phyloP scores from a whole-genome alignment of 2,888 invertebrate genomes.

The Oxycera nigricornis region DNA sequence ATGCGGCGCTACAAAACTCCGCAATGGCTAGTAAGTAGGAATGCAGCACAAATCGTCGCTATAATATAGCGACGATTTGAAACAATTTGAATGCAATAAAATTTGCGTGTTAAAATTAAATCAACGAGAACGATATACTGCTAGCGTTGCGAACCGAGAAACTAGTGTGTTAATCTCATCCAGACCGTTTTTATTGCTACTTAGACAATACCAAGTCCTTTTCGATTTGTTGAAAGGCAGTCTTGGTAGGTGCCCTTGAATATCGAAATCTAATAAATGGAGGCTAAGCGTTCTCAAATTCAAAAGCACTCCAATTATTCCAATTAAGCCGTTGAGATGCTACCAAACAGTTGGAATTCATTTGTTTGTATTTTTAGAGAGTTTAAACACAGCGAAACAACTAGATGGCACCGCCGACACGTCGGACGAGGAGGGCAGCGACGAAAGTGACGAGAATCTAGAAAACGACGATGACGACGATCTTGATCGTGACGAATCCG shows the following conservation, averaged over 20 bases:
- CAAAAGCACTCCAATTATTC: no score
- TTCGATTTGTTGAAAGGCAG: no score
- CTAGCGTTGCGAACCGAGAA: no score
- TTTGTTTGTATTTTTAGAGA: background rate
- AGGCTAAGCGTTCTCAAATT: no score
- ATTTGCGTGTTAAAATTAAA: background rate
- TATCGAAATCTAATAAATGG: no score
- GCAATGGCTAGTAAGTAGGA: slow-evolving; percentile 59
- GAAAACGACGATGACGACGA: slow-evolving; percentile 81
- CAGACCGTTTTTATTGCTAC: no score
- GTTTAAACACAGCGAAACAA: slow-evolving; percentile 60
- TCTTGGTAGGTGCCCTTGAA: no score
- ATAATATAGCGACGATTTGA: background rate
- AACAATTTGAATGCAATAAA: slow-evolving; percentile 49
- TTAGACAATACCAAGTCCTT: no score
- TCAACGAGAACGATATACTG: background rate
- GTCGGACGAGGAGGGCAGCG: slow-evolving; percentile 80
- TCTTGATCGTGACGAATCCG: slow-evolving; percentile 70
- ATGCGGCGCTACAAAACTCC: slow-evolving; percentile 73
- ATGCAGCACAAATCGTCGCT: background rate
- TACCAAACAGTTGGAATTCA: no score
- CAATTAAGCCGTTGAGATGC: no score
- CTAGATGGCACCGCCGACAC: slow-evolving; percentile 74
- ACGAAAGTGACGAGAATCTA: slow-evolving; percentile 75
- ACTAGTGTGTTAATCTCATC: no score